phyloP scores from a whole-genome alignment of 1,140 invertebrate genomes.

The Orius laevigatus region DNA sequence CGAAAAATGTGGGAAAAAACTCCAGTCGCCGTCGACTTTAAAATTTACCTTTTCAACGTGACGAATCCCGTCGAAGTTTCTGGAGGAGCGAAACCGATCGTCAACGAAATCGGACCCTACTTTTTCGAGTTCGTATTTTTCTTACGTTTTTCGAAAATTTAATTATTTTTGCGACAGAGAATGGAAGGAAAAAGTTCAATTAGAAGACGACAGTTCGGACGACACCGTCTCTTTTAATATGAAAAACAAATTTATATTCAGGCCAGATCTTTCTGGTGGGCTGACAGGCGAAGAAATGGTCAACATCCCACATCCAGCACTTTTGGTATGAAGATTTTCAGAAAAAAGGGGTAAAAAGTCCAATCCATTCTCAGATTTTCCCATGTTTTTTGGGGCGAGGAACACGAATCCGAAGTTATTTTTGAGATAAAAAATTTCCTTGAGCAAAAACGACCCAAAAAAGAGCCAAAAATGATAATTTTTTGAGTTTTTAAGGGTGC shows the following conservation, averaged over 20 bases:
- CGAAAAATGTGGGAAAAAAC: slow-evolving; percentile 48
- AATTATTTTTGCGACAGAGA: slow-evolving; percentile 36
- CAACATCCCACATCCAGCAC: slow-evolving; percentile 39
- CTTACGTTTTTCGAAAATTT: neutral
- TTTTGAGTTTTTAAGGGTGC: no score
- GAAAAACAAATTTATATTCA: slow-evolving; percentile 43
- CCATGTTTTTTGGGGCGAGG: no score
- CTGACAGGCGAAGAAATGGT: slow-evolving; percentile 53
- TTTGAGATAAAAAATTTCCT: no score
- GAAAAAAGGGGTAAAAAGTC: no score
- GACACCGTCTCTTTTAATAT: slow-evolving; percentile 52
- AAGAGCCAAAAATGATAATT: no score
- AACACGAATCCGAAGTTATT: no score
- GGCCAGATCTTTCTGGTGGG: slow-evolving; percentile 28
- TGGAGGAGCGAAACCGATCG: slow-evolving; percentile 46
- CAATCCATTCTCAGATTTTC: no score
- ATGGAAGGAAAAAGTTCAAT: slow-evolving; percentile 57
- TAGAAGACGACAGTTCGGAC: slow-evolving; percentile 45
- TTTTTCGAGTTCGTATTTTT: slow-evolving; percentile 47
- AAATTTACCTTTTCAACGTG: slow-evolving; percentile 54
- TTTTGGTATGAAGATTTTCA: slow-evolving; percentile 43
- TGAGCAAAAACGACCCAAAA: no score
- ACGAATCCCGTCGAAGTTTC: slow-evolving; percentile 60
- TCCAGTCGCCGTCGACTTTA: slow-evolving; percentile 33
- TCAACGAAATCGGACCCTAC: slow-evolving; percentile 57